Evolutionary conservation across 2,113 vertebrate genomes (phyloP), one percentile per base, ranked within the genome.

Genomic region (Pelusios castaneus): DNA sequence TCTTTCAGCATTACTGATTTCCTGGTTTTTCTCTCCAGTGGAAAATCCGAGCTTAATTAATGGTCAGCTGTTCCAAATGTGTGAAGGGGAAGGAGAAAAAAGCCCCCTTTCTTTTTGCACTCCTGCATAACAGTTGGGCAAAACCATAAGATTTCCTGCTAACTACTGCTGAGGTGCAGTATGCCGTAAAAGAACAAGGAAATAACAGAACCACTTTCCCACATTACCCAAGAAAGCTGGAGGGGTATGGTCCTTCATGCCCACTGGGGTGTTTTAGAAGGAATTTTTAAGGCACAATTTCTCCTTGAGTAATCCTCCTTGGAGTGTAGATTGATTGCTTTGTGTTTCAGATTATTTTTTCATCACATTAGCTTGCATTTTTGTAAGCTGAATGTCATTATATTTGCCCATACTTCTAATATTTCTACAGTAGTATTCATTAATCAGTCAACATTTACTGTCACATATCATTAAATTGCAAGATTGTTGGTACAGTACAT

Each of bases 221-320:
- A 10, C 31, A 38, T 56, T 31, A 86, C 12, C 56, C 41, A 84
- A 19, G 11, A 78, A 55, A 92, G 76, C 25, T 89, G 31, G 85
- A 38, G 63, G 31, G 21, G 56, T n/a, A 2, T 56, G 55, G 5
- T 80, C 2, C 27, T 85, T 25, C 55, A n/a, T 56, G 10, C 82
- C 87, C 24, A 54, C 2, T 22, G 70, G 14, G 34, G 21, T 49
- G 73, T 73, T 25, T 60, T 47, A 85, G 45, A 34, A 1, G 1
- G 17, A 13, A 22, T 89, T 47, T 67, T 21, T 91, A 25, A 6
- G 29, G 54, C 77, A 91, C 67, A 80, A 27, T 1, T 1, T 51
- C 9, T 81, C n/a, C 16, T 0, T 1, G 5, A 21, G 0, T 19
- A 52, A 83, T 2, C 1, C 12, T 58, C 0, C 85, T 73, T 25